Percentiles rank a stretch among this genome's conserved stretches.
phyloP scores from a whole-genome alignment of 2,113 vertebrate genomes.

The Serilophus lunatus region DNA sequence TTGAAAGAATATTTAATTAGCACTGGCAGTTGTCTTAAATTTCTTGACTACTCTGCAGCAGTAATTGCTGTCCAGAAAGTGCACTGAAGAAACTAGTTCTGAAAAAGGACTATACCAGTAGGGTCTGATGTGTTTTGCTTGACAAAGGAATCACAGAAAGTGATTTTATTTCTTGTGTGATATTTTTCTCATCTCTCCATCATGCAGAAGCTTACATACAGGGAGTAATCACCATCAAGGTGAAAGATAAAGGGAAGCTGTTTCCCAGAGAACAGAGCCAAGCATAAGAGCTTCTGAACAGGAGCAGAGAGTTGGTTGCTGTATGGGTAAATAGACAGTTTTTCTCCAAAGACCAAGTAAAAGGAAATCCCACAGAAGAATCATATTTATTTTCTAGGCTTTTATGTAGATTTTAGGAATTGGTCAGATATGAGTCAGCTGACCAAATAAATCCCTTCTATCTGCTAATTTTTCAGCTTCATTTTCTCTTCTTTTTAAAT shows the following conservation, averaged over 20 bases:
- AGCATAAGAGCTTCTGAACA: not conserved
- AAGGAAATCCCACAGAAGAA: conserved; percentile 22
- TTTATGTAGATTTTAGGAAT: not conserved
- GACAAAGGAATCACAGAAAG: not conserved
- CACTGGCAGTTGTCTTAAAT: not conserved
- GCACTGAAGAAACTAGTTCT: not conserved
- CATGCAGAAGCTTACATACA: not conserved
- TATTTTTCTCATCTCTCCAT: not conserved
- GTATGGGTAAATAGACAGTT: not conserved
- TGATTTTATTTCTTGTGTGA: not conserved
- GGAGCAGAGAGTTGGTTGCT: not conserved
- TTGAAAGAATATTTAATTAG: not conserved
- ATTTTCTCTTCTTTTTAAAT: not conserved
- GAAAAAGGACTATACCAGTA: not conserved
- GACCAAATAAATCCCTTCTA: not conserved
- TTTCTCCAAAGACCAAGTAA: not conserved
- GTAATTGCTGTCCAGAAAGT: not conserved
- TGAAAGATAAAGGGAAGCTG: not conserved
- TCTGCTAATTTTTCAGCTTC: not conserved
- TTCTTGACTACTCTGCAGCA: not conserved
- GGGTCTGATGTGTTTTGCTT: not conserved
- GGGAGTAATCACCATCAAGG: not conserved
- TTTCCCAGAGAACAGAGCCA: not conserved
- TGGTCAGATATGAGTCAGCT: not conserved
- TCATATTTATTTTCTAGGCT: conserved; percentile 29